phyloP scores from a whole-genome alignment of 2,888 invertebrate species.

The Dicyrtoma fusca region DNA sequence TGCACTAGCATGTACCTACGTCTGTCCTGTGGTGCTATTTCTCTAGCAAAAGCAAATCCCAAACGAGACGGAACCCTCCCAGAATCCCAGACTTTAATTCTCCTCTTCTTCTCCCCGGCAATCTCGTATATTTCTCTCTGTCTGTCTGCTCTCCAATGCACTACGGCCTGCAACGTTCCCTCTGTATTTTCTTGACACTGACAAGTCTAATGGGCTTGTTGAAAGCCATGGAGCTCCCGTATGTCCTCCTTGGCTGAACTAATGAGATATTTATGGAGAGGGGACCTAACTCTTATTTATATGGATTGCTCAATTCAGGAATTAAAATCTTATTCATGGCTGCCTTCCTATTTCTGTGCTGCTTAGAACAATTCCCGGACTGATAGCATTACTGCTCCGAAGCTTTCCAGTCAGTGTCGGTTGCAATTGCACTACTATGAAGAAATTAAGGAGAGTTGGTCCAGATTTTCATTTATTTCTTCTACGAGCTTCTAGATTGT shows the following conservation, averaged over 20 bases:
- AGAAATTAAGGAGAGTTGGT: too few relatives aligned
- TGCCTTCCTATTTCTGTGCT: neutral
- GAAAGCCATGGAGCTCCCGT: conserved; percentile 19
- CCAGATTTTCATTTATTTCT: too few relatives aligned
- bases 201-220: conserved; percentile 28
- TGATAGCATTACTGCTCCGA: too few relatives aligned
- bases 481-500: too few relatives aligned
- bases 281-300: neutral
- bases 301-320: neutral
- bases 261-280: conserved; percentile 24
- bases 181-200: conserved; percentile 23
- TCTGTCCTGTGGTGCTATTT: too few relatives aligned
- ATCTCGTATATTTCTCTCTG: neutral
- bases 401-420: too few relatives aligned
- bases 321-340: conserved; percentile 1
- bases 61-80: neutral
- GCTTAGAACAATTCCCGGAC: too few relatives aligned
- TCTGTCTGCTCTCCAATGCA: neutral
- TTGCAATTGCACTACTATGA: too few relatives aligned
- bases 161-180: too few relatives aligned
- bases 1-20: too few relatives aligned
- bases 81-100: conserved; percentile 5
- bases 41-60: too few relatives aligned
- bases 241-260: conserved; percentile 20
- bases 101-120: neutral